Evolutionary conservation across 1,140 invertebrate species (phyloP).

Genomic region (Drosophila guanche): DNA sequence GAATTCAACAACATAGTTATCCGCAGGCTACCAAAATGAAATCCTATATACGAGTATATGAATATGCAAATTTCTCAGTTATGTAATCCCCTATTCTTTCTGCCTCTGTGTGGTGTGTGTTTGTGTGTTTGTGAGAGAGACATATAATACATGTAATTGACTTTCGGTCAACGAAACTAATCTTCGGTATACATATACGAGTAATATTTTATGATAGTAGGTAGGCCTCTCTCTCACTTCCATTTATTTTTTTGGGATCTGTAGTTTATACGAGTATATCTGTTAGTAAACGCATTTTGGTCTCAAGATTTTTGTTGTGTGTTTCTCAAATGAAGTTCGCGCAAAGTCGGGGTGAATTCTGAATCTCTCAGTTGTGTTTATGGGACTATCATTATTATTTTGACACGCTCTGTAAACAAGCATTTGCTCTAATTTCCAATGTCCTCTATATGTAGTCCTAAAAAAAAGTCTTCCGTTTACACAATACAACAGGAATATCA

Average conservation of each 20-base stretch:
- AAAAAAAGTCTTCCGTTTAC: slow-evolving; percentile 66
- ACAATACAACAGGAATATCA: slow-evolving; percentile 62
- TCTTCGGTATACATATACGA: slow-evolving; percentile 27
- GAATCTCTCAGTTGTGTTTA: slow-evolving; percentile 24
- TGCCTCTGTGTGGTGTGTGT: slow-evolving; percentile 13
- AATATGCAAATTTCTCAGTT: background rate
- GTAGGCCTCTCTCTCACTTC: slow-evolving; percentile 5
- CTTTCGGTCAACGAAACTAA: slow-evolving; percentile 43
- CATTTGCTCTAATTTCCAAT: slow-evolving; percentile 24
- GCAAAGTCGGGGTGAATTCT: slow-evolving; percentile 36
- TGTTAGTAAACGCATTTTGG: slow-evolving; percentile 75
- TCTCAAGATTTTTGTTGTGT: slow-evolving; percentile 62
- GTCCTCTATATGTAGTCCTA: slow-evolving; percentile 15
- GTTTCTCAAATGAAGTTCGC: slow-evolving; percentile 37
- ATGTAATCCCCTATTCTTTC: slow-evolving; percentile 13
- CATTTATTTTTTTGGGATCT: slow-evolving; percentile 14
- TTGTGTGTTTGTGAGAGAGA: slow-evolving; percentile 11
- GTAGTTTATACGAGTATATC: slow-evolving; percentile 30
- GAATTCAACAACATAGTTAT: slow-evolving; percentile 62
- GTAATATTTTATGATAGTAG: slow-evolving; percentile 32
- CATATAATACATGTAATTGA: slow-evolving; percentile 31
- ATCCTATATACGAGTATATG: slow-evolving; percentile 25
- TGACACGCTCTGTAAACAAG: slow-evolving; percentile 52
- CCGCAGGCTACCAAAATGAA: slow-evolving; percentile 43
- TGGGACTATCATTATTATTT: slow-evolving; percentile 20